phyloP scores from a whole-genome alignment of 2,113 vertebrate species.

The Oryzias javanicus region DNA sequence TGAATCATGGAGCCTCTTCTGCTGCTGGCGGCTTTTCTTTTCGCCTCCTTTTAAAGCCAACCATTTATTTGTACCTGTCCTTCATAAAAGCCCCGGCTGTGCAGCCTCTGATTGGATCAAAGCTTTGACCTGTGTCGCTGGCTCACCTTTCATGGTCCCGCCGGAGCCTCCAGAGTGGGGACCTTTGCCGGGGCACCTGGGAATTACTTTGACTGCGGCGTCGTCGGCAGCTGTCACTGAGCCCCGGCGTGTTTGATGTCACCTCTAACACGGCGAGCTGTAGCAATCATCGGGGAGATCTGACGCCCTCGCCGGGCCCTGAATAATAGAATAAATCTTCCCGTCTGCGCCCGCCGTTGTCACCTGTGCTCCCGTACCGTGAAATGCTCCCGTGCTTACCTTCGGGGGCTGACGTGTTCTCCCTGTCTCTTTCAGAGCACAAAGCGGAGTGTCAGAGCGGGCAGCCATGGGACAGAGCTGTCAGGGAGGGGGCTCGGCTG shows the following conservation, averaged over 20 bases:
- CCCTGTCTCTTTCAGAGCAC: slow-evolving; percentile 62
- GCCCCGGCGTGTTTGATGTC: slow-evolving; percentile 70
- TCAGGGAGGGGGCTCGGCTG: slow-evolving; percentile 44
- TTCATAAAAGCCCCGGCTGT: slow-evolving; percentile 31
- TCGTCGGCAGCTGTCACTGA: slow-evolving; percentile 52
- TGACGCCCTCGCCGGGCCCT: slow-evolving; percentile 49
- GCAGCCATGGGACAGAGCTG: slow-evolving; percentile 42
- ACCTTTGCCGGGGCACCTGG: slow-evolving; percentile 50
- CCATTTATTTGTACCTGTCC: slow-evolving; percentile 30
- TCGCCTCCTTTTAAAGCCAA: slow-evolving; percentile 43
- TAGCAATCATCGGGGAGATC: slow-evolving; percentile 49
- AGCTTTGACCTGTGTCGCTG: slow-evolving; percentile 71
- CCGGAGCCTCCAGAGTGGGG: slow-evolving; percentile 44
- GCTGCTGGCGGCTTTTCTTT: slow-evolving; percentile 25
- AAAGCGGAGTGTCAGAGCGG: slow-evolving; percentile 27
- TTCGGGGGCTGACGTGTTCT: slow-evolving; percentile 44
- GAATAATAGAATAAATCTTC: slow-evolving; percentile 68
- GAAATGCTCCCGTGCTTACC: slow-evolving; percentile 54
- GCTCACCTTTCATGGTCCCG: slow-evolving; percentile 56
- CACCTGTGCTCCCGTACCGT: slow-evolving; percentile 51
- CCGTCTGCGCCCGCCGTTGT: slow-evolving; percentile 43
- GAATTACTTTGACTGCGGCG: slow-evolving; percentile 46
- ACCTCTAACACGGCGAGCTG: slow-evolving; percentile 58
- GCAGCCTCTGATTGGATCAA: slow-evolving; percentile 72
- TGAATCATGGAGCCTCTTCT: slow-evolving; percentile 48